A percentile compares a stretch with the other conserved stretches of the same genome.
Evolutionary conservation across 2,888 invertebrate species (phyloP).

Genomic region (Zeuzera pyrina): DNA sequence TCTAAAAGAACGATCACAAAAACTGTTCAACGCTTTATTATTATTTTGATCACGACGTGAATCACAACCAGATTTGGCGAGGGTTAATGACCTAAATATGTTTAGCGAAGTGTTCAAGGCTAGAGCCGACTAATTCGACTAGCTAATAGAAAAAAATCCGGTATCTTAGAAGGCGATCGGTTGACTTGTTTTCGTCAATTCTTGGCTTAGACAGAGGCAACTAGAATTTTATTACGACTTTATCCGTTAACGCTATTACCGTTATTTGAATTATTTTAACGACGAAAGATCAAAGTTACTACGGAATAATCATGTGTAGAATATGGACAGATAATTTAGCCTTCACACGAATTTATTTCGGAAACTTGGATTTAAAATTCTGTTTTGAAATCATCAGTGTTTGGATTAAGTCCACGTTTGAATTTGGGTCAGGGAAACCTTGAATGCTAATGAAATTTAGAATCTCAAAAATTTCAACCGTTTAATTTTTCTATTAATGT

Average conservation of each 20-base stretch:
- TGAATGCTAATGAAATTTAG: no score
- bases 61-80: slow-evolving; percentile 69
- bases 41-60: slow-evolving; percentile 66
- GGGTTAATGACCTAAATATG: slow-evolving; percentile 72
- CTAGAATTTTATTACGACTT: slow-evolving; percentile 35
- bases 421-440: no score
- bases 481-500: no score
- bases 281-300: no score
- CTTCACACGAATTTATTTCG: no score
- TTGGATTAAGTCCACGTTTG: no score
- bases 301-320: no score
- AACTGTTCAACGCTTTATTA: slow-evolving; percentile 65
- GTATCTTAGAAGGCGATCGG: slow-evolving; percentile 42
- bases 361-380: no score
- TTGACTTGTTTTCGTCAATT: slow-evolving; percentile 34
- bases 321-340: no score
- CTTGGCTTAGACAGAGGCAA: slow-evolving; percentile 21
- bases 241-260: slow-evolving; percentile 41
- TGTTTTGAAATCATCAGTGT: no score
- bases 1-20: slow-evolving; percentile 58
- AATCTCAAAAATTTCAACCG: no score
- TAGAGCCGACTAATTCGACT: slow-evolving; percentile 54
- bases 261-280: slow-evolving; percentile 43
- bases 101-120: slow-evolving; percentile 68
- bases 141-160: slow-evolving; percentile 47